Evolutionary conservation across 2,113 vertebrate species (phyloP).

Genomic region (Nothocercus nigrocapillus): DNA sequence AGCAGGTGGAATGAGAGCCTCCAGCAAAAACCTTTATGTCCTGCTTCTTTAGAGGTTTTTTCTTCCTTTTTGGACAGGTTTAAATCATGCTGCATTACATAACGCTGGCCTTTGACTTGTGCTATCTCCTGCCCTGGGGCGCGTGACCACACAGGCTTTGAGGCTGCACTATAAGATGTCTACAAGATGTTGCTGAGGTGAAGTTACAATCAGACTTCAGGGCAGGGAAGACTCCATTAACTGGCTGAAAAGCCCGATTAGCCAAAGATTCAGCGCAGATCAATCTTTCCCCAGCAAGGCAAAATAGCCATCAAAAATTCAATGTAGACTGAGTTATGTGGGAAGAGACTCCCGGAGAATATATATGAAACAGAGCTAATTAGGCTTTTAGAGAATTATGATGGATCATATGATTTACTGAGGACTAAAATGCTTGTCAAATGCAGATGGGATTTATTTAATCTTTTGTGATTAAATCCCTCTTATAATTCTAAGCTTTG

Average conservation of each 20-base stretch:
- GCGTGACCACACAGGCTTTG: slow-evolving; percentile 36
- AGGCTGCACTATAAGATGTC: background rate
- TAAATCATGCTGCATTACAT: slow-evolving; percentile 22
- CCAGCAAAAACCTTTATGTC: background rate
- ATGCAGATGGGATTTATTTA: slow-evolving; percentile 26
- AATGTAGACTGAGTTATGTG: accelerated
- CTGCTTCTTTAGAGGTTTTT: slow-evolving; percentile 33
- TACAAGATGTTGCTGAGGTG: background rate
- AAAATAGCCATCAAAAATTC: background rate
- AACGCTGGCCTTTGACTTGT: slow-evolving; percentile 49
- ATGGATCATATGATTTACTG: slow-evolving; percentile 1
- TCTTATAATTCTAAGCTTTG: slow-evolving; percentile 33
- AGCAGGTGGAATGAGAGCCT: slow-evolving; percentile 45
- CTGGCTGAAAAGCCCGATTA: background rate
- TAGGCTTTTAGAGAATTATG: slow-evolving; percentile 5
- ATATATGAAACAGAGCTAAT: slow-evolving; percentile 22
- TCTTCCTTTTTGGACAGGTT: background rate
- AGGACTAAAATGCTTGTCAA: slow-evolving; percentile 13
- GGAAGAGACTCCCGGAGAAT: background rate
- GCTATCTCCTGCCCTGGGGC: slow-evolving; percentile 17
- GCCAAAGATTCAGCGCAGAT: background rate
- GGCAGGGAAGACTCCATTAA: background rate
- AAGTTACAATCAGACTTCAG: background rate
- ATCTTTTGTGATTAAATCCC: slow-evolving; percentile 61
- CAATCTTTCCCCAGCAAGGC: background rate